These are phyloP conservation scores for Achatina immaculata DNA, from an alignment of 1,140 invertebrate species.

Conservation along the genomic window DNA sequence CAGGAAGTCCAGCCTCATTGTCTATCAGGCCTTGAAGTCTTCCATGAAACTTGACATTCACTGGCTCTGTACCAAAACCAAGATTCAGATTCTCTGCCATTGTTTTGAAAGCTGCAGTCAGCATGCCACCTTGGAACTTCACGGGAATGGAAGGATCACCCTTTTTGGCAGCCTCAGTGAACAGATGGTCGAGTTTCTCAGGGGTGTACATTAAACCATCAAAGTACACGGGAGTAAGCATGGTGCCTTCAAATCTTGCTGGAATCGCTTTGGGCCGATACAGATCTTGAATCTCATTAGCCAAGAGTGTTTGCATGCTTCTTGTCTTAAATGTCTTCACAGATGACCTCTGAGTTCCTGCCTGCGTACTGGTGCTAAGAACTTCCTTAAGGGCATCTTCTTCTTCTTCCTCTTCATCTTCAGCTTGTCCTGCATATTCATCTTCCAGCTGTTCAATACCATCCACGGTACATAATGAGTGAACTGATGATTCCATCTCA, in stretches of 20 bases:
- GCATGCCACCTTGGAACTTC: conserved; percentile 26
- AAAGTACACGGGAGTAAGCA: conserved; percentile 34
- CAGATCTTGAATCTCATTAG: neutral
- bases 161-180: conserved; percentile 16
- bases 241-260: conserved; percentile 24
- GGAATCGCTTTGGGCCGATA: conserved; percentile 7
- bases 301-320: neutral
- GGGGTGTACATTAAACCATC: conserved; percentile 27
- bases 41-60: conserved; percentile 31
- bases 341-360: conserved; percentile 8
- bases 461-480: neutral
- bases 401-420: neutral
- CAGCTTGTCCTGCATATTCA: neutral
- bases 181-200: neutral
- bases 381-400: neutral
- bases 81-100: conserved; percentile 1
- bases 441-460: neutral
- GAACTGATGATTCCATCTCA: neutral
- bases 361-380: neutral
- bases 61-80: neutral
- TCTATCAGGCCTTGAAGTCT: neutral
- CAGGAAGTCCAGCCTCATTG: neutral
- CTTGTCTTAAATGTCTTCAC: conserved; percentile 11
- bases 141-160: neutral
- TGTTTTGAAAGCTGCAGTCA: conserved; percentile 32